Evolutionary conservation across 2,888 invertebrate genomes (phyloP).

Genomic region (Agriopis leucophaearia): DNA sequence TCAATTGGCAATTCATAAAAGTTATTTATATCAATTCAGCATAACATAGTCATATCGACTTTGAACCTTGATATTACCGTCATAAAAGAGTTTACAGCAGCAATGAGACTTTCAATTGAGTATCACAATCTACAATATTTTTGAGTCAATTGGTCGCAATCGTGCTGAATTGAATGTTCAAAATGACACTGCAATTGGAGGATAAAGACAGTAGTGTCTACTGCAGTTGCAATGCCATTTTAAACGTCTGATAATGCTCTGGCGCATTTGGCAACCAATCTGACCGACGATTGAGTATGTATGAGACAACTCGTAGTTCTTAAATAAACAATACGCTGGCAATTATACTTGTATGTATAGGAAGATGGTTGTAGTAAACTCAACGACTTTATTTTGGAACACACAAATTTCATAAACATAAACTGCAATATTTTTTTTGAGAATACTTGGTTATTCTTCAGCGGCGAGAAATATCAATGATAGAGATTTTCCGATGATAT

Average conservation of each 20-base stretch:
- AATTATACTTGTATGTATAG: neutral
- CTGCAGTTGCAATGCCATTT: constrained; percentile 1
- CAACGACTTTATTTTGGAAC: too few relatives aligned
- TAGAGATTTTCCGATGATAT: too few relatives aligned
- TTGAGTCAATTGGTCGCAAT: constrained; percentile 26
- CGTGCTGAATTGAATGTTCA: constrained; percentile 10
- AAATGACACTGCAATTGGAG: constrained; percentile 20
- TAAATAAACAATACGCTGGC: neutral
- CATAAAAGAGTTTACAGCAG: constrained; percentile 17
- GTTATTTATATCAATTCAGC: constrained; percentile 19
- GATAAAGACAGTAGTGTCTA: constrained; percentile 8
- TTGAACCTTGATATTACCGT: constrained; percentile 22
- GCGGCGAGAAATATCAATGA: too few relatives aligned
- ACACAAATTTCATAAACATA: too few relatives aligned
- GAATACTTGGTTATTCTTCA: too few relatives aligned
- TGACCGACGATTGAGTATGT: constrained; percentile 1
- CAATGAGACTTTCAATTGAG: constrained; percentile 37
- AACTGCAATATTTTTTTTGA: too few relatives aligned
- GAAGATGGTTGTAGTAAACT: too few relatives aligned
- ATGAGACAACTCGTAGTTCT: neutral
- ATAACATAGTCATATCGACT: constrained; percentile 23
- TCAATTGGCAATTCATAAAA: constrained; percentile 17
- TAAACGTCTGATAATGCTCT: constrained; percentile 3
- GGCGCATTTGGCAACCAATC: constrained; percentile 45
- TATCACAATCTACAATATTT: constrained; percentile 12